Evolutionary conservation across 92 coral and sea anemone genomes (phyloP).

Genomic region (Isaurus tuberculatus): DNA sequence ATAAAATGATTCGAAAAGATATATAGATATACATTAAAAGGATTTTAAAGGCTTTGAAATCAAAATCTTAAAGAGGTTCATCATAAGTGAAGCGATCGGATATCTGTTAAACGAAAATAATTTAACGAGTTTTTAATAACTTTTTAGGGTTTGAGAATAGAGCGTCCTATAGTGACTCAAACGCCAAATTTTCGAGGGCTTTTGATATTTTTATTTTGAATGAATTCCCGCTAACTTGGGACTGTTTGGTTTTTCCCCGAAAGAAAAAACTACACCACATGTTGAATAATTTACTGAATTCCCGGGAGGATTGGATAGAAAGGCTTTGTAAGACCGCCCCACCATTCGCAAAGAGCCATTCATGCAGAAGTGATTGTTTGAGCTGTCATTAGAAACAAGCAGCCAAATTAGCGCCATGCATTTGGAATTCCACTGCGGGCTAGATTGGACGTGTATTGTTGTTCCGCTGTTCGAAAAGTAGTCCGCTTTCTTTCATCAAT

Average conservation of each 20-base stretch:
- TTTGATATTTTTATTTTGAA: background rate
- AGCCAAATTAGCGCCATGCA: slow-evolving; percentile 29
- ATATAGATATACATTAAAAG: background rate
- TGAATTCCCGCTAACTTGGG: background rate
- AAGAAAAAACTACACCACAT: background rate
- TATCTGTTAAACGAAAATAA: slow-evolving; percentile 31
- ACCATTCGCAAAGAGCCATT: slow-evolving; percentile 15
- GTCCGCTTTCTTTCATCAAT: background rate
- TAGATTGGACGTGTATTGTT: background rate
- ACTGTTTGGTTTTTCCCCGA: background rate
- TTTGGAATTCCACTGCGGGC: slow-evolving; percentile 24
- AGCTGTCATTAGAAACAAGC: slow-evolving; percentile 41
- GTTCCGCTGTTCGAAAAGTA: background rate
- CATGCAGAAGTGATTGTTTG: slow-evolving; percentile 14
- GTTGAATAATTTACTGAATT: slow-evolving; percentile 18
- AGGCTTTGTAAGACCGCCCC: slow-evolving; percentile 6
- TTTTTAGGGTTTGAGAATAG: background rate
- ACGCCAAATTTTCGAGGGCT: background rate
- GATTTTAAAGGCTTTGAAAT: slow-evolving; percentile 4
- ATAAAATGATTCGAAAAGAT: background rate
- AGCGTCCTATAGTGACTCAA: background rate
- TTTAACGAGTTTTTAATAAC: slow-evolving; percentile 36
- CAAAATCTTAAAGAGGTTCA: background rate
- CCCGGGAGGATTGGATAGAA: slow-evolving; percentile 15
- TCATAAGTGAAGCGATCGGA: background rate